Base-by-base conservation (phyloP, 2,113 vertebrate genomes). In the Oenanthe melanoleuca region DNA sequence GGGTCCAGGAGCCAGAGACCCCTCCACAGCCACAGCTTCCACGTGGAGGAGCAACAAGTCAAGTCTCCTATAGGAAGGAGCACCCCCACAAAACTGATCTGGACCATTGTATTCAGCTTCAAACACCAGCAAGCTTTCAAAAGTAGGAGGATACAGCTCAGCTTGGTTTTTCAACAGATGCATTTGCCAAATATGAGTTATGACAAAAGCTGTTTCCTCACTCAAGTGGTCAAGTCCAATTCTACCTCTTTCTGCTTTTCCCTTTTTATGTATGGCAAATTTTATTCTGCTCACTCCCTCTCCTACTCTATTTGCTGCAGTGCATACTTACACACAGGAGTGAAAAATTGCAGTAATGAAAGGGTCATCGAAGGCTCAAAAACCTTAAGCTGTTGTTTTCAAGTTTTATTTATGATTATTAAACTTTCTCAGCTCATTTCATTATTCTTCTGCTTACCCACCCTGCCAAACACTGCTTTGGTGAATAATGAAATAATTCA, bases 401-500 rank as follows among this genome's bases (percentile, higher is more conserved):
- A 91, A 71, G 31, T 81, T 95, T 95, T 94, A 90, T 97, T 94
- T 96, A 94, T 75, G 53, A 72, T 92, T 91, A 92, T 95, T 81
- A 95, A 93, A 89, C 9, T 91, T 93, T 89, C 47, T 42, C 28
- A 87, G 56, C 9, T 89, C 49, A 82, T 96, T 89, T 89, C 67
- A 83, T 94, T 94, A 75, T 81, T 95, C 53, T 91, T 81, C 42
- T 85, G 45, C 61, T 85, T 95, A 93, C 65, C 37, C 50, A 81
- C 31, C 5, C 50, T 85, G 61, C 29, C 89, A 85, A 91, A 91
- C 23, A 79, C 23, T 14, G 81, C 73, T 91, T 84, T 61, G 69
- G 55, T 82, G 65, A 50, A 87, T 91, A 92, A 93, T 65, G 87
- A 92, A 93, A 94, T 91, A 71, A 84, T 65, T 87, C 74, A 86